Base-by-base conservation (phyloP, 2,888 invertebrate genomes). In the Branchellion lobata region DNA sequence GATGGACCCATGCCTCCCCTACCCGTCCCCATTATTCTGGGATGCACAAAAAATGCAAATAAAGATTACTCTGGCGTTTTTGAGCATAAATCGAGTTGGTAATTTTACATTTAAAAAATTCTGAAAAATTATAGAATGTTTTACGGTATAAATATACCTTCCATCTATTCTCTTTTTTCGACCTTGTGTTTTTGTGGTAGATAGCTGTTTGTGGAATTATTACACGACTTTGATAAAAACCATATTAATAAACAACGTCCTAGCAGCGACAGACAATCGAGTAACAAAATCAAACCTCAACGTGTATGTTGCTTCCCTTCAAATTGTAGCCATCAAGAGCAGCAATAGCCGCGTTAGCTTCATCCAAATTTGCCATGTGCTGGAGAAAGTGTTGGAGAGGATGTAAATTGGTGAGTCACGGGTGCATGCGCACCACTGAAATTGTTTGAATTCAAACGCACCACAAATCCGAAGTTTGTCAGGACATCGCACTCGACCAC, bases 401-500 rank as follows among this genome's bases (percentile, higher is more conserved):
- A n/a, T n/a, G n/a, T n/a, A n/a, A n/a, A n/a, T n/a, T n/a, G n/a
- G n/a, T n/a, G n/a, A n/a, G n/a, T n/a, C n/a, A n/a, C n/a, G n/a
- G n/a, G n/a, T n/a, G n/a, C n/a, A n/a, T n/a, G n/a, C n/a, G n/a
- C n/a, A n/a, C n/a, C n/a, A n/a, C n/a, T n/a, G n/a, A n/a, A n/a
- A n/a, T n/a, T n/a, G n/a, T n/a, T n/a, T n/a, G n/a, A n/a, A n/a
- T n/a, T n/a, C n/a, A 34, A 65, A 83, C 86, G 84, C 83, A 89
- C 89, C 89, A 98, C 96, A 91, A 97, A 97, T 84, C 96, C 97
- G 90, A 95, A 97, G 90, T 96, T 96, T 86, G 95, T 93, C 84
- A 96, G 93, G 88, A 98, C 95, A 91, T 97, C 96, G 90, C 95
- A 95, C 89, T 98, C 97, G 85, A 94, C 93, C 84, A 98, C 96